Evolutionary conservation across 1,140 invertebrate species (phyloP).

Genomic region (Stegodyphus dumicola): DNA sequence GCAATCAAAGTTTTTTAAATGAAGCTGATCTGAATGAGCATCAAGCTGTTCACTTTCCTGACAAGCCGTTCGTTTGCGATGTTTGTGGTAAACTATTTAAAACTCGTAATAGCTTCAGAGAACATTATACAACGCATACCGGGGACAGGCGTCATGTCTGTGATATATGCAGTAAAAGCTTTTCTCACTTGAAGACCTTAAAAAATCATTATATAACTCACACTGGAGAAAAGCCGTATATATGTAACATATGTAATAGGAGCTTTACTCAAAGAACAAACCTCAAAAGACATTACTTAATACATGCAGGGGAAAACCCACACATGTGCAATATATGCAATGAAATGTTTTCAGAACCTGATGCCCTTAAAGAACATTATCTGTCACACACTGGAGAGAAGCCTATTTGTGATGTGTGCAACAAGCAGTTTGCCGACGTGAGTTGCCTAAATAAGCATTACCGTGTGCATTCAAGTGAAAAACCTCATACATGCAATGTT

Average conservation of each 20-base stretch:
- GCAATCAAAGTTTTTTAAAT: constrained; percentile 49
- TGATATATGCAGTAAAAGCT: constrained; percentile 67
- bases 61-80: constrained; percentile 46
- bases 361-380: constrained; percentile 68
- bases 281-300: constrained; percentile 63
- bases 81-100: constrained; percentile 48
- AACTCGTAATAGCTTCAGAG: not conserved
- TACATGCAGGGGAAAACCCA: constrained; percentile 65
- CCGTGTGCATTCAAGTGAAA: constrained; percentile 68
- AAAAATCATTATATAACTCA: constrained; percentile 69
- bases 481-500: constrained; percentile 68
- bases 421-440: constrained; percentile 67
- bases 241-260: constrained; percentile 70
- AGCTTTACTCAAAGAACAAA: constrained; percentile 70
- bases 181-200: constrained; percentile 68
- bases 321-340: constrained; percentile 65
- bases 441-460: constrained; percentile 69
- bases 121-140: constrained; percentile 65
- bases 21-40: constrained; percentile 46
- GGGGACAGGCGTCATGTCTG: constrained; percentile 69
- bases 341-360: constrained; percentile 67
- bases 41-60: constrained; percentile 35
- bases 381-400: constrained; percentile 69
- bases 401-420: constrained; percentile 68
- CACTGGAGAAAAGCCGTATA: constrained; percentile 67